phyloP scores from a whole-genome alignment of 2,888 invertebrate genomes.

The Zaprionus lineosus region DNA sequence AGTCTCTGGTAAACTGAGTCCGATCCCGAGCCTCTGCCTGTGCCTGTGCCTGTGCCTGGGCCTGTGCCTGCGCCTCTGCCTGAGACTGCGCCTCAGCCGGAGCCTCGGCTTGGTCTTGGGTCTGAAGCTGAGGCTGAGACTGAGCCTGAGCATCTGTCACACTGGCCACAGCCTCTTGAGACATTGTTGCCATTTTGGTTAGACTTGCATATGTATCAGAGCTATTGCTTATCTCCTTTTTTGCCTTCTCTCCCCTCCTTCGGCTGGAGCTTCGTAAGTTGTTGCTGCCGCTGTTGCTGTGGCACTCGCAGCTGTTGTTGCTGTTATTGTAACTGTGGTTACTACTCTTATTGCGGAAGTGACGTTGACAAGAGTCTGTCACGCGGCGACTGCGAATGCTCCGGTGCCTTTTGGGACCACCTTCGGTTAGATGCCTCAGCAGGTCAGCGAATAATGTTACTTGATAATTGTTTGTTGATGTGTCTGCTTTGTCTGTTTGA shows the following conservation, averaged over 20 bases:
- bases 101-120: slow-evolving; percentile 32
- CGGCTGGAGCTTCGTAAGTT: slow-evolving; percentile 23
- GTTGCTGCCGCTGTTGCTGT: slow-evolving; percentile 10
- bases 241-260: slow-evolving; percentile 1
- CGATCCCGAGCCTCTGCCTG: slow-evolving; percentile 40
- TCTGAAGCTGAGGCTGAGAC: background rate
- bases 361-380: slow-evolving; percentile 12
- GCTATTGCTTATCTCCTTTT: slow-evolving; percentile 5
- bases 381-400: slow-evolving; percentile 3
- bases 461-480: slow-evolving; percentile 32
- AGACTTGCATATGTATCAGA: slow-evolving; percentile 49
- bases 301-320: slow-evolving; percentile 12
- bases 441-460: slow-evolving; percentile 21
- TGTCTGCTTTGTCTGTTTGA: slow-evolving; percentile 41
- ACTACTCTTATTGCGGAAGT: no score
- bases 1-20: slow-evolving; percentile 52
- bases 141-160: background rate
- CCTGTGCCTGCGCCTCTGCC: no score
- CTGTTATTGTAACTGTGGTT: slow-evolving; percentile 15
- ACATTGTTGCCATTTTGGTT: slow-evolving; percentile 41
- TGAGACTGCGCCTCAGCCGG: slow-evolving; percentile 40
- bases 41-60: slow-evolving; percentile 1
- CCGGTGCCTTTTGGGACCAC: no score
- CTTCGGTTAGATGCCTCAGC: slow-evolving; percentile 34
- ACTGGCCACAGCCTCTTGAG: slow-evolving; percentile 28